Evolutionary conservation across 2,113 vertebrate species (phyloP).

Genomic region (Aldabrachelys gigantea): DNA sequence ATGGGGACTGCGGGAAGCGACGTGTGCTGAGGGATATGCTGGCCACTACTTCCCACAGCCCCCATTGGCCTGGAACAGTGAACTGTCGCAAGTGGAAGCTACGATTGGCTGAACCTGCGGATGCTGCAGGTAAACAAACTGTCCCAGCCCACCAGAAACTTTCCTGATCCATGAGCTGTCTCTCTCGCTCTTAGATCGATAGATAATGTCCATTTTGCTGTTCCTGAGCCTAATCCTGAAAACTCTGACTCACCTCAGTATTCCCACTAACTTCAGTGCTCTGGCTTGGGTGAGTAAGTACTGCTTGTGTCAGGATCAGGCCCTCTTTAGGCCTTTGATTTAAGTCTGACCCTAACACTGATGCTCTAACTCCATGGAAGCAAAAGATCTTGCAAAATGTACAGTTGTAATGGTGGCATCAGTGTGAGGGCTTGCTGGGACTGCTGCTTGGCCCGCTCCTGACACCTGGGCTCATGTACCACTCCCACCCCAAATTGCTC

Average conservation of each 20-base stretch:
- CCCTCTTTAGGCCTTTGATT: background rate
- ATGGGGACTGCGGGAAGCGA: no score
- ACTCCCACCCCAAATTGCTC: background rate
- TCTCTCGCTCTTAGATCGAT: background rate
- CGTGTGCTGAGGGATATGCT: no score
- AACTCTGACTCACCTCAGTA: background rate
- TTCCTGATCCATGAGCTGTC: no score
- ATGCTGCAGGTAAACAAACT: no score
- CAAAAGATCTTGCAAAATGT: background rate
- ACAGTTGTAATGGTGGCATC: background rate
- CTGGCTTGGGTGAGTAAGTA: background rate
- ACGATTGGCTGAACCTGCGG: no score
- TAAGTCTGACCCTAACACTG: background rate
- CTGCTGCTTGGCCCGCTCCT: background rate
- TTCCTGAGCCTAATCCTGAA: constrained; percentile 12
- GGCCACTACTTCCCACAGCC: no score
- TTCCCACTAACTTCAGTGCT: background rate
- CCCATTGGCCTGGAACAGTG: no score
- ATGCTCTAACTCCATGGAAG: background rate
- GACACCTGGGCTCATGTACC: background rate
- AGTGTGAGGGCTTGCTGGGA: background rate
- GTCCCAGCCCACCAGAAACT: no score
- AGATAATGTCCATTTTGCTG: background rate
- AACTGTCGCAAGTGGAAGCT: no score
- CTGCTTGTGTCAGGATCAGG: background rate